phyloP scores from a whole-genome alignment of 2,113 vertebrate species.

The Heliornis fulica region DNA sequence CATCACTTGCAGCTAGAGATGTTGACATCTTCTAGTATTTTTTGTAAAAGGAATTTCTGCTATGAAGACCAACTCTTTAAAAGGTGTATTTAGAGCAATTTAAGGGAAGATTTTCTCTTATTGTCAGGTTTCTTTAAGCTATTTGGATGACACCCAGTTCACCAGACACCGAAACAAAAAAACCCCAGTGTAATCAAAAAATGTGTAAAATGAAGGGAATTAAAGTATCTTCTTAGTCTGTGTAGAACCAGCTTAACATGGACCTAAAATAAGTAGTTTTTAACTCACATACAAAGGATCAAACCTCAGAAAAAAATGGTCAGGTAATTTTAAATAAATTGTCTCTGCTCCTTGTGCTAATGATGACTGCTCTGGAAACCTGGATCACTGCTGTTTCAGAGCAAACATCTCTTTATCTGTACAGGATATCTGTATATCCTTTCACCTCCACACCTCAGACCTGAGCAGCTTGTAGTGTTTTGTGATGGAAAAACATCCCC shows the following conservation, averaged over 20 bases:
- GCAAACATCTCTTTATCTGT: background rate
- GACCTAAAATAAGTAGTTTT: background rate
- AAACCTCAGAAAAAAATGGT: slow-evolving; percentile 12
- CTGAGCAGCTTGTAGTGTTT: background rate
- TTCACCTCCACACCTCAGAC: background rate
- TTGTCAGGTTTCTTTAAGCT: background rate
- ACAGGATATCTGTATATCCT: too few relatives aligned
- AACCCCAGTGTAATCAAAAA: background rate
- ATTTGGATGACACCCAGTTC: background rate
- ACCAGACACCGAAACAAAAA: background rate
- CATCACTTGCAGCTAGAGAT: background rate
- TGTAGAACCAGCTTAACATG: background rate
- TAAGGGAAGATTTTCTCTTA: background rate
- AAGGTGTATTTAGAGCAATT: background rate
- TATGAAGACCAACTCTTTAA: background rate
- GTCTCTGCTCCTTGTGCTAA: background rate
- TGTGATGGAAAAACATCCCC: background rate
- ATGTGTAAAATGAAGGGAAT: background rate
- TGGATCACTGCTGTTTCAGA: background rate
- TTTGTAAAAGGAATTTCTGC: background rate
- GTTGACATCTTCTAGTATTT: background rate
- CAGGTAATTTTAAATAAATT: slow-evolving; percentile 37
- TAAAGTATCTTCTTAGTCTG: background rate
- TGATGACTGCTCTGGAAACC: background rate
- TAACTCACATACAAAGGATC: background rate